Evolutionary conservation across 2,113 vertebrate species (phyloP), one percentile per base, ranked within the genome.

Genomic region (Psephotus haematonotus): DNA sequence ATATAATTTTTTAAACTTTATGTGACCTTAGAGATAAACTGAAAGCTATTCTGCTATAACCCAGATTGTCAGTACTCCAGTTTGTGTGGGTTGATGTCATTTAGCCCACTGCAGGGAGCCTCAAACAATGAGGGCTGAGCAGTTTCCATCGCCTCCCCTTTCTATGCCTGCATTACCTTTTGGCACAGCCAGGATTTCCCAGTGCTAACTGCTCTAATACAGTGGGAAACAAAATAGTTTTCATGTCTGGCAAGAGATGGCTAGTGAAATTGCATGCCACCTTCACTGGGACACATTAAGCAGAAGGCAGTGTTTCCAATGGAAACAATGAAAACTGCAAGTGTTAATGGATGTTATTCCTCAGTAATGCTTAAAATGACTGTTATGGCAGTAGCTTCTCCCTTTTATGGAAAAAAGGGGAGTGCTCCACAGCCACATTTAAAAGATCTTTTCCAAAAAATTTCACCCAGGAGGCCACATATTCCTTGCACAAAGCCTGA

Each of bases 1-100:
- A 91, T 97, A 63, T 97, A 97, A 95, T 97, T 90, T 95, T 97
- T 97, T 96, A 95, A 98, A 97, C 96, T 98, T 97, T 97, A 95
- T 90, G 95, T 97, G 97, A 98, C 97, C 97, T 97, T 92, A 12
- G 95, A 96, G 96, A 97, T 93, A 96, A 96, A 80, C 93, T 93
- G 94, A 94, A 97, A 97, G 72, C 92, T 84, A 52, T 86, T 97
- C 78, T 97, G 76, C 90, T 92, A 64, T 97, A 97, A 97, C 96
- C 96, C 94, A 95, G 95, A 96, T 97, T 97, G 94, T 96, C 95
- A 96, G 80, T 95, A 60, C 60, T 92, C 39, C 69, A 88, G 96
- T 94, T 96, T 92, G 52, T 95, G 95, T 96, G 95, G 93, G 96
- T 44, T 96, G 92, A 89, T 98, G 95, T 96, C 97, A 97, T 96